phyloP scores from a whole-genome alignment of 2,113 vertebrate genomes.

The Procavia capensis region DNA sequence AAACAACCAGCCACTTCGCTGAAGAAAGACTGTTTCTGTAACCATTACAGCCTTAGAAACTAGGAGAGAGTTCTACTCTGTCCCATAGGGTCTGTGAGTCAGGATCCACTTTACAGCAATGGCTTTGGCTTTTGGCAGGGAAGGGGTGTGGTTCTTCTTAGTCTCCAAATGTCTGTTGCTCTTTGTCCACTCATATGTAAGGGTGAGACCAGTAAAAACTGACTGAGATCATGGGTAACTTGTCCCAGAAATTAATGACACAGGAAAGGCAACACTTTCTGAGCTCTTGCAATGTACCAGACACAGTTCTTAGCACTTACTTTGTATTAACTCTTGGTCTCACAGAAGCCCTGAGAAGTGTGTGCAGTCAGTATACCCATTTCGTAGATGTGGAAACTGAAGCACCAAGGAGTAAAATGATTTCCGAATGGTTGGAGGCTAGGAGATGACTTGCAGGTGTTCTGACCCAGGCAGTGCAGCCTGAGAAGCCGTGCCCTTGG shows the following conservation, averaged over 20 bases:
- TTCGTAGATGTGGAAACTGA: background rate
- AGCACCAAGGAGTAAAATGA: background rate
- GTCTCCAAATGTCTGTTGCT: background rate
- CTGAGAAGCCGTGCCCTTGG: background rate
- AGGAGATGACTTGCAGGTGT: no score
- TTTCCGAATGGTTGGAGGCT: no score
- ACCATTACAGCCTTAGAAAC: no score
- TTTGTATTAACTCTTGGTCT: rapidly evolving
- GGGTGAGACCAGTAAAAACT: background rate
- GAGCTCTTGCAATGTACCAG: background rate
- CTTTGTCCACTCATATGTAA: rapidly evolving
- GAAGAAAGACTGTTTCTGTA: no score
- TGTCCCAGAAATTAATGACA: background rate
- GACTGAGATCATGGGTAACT: rapidly evolving
- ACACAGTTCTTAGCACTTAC: background rate
- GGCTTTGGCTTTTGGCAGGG: no score
- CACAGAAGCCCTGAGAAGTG: background rate
- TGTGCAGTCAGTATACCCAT: rapidly evolving
- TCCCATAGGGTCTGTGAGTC: no score
- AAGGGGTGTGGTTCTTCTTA: no score
- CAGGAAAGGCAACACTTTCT: background rate
- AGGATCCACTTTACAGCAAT: no score
- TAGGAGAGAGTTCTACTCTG: no score
- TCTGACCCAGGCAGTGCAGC: rapidly evolving
- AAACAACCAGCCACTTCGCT: no score